Base-by-base conservation (phyloP, 1,140 invertebrate species). In the Diabrotica virgifera region DNA sequence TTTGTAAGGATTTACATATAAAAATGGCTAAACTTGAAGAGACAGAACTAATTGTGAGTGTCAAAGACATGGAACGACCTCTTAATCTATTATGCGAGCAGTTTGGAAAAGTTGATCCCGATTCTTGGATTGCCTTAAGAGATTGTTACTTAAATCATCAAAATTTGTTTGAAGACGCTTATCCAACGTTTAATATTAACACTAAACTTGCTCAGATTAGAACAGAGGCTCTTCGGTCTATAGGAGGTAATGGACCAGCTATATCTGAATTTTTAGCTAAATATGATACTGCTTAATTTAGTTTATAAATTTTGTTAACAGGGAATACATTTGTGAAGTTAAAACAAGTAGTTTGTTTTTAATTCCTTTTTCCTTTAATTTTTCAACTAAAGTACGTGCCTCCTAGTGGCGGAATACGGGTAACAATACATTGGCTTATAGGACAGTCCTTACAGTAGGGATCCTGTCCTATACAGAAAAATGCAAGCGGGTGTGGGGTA, bases 51-150 rank as follows among this genome's bases (percentile, higher is more conserved):
- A 72, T 76, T 35, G 66, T 78, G 11, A 76, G 76, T 40, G 6
- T 79, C 6, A 75, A 80, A 68, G 57, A 76, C 62, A 62, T 78
- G 8, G 76, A 83, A 54, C 74, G 76, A 65, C 79, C 79, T 56
- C 74, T 83, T 67, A 78, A 84, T 66, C 74, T 81, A 37, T 77
- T 81, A 0, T 79, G 74, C 6, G 66, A 79, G 64, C 81, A 84
- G 63, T 84, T 86, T 76, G 83, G 86, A 8, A 80, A 78, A 68
- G 76, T 71, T 35, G 75, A 81, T 67, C 74, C 74, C 58, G 82
- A 85, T 70, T 75, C 87, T 9, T 89, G 86, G 86, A 76, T 87
- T 52, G 79, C 84, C 65, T 85, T 82, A 64, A 80, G 86, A 11
- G 77, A 76, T 24, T 85, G 86, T 69, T 63, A 62, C 10, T 54